phyloP scores from a whole-genome alignment of 2,888 invertebrate genomes.

The Erannis defoliaria region DNA sequence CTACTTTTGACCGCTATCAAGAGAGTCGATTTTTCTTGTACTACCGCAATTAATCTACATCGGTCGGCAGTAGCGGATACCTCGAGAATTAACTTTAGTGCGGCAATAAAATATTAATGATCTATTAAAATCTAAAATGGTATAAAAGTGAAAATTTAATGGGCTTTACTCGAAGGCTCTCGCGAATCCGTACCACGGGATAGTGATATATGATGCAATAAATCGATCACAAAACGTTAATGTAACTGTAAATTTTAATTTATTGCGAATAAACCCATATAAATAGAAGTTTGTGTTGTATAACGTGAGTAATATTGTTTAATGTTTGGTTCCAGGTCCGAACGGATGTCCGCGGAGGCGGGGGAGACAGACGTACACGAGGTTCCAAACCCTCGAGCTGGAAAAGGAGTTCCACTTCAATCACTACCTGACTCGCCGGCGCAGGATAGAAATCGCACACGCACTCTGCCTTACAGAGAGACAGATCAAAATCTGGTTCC shows the following conservation, averaged over 20 bases:
- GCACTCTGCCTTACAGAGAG: slow-evolving; percentile 98
- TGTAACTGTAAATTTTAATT: slow-evolving; percentile 61
- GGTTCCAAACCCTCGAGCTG: slow-evolving; percentile 98
- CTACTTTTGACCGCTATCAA: slow-evolving; percentile 37
- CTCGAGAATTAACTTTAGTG: slow-evolving; percentile 83
- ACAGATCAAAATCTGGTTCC: slow-evolving; percentile 99
- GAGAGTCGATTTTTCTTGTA: slow-evolving; percentile 36
- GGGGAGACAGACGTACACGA: slow-evolving; percentile 98
- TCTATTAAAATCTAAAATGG: slow-evolving; percentile 83
- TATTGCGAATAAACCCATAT: slow-evolving; percentile 49
- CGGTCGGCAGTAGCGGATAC: slow-evolving; percentile 79
- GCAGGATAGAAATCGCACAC: slow-evolving; percentile 98
- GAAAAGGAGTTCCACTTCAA: slow-evolving; percentile 99
- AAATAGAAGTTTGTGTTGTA: slow-evolving; percentile 45
- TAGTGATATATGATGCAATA: slow-evolving; percentile 77
- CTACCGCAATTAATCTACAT: slow-evolving; percentile 68
- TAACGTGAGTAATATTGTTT: slow-evolving; percentile 39
- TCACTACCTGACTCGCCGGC: slow-evolving; percentile 97
- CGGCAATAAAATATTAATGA: slow-evolving; percentile 83
- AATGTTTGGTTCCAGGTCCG: slow-evolving; percentile 91
- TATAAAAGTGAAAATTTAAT: slow-evolving; percentile 84
- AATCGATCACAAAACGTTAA: slow-evolving; percentile 69
- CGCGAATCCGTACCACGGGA: slow-evolving; percentile 68
- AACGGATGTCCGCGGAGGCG: slow-evolving; percentile 97
- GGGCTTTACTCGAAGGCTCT: slow-evolving; percentile 70